Percentiles rank a stretch among this genome's conserved stretches.
phyloP scores from a whole-genome alignment of 2,797 vertebrate genomes.

The Pangasius mekongensis region DNA sequence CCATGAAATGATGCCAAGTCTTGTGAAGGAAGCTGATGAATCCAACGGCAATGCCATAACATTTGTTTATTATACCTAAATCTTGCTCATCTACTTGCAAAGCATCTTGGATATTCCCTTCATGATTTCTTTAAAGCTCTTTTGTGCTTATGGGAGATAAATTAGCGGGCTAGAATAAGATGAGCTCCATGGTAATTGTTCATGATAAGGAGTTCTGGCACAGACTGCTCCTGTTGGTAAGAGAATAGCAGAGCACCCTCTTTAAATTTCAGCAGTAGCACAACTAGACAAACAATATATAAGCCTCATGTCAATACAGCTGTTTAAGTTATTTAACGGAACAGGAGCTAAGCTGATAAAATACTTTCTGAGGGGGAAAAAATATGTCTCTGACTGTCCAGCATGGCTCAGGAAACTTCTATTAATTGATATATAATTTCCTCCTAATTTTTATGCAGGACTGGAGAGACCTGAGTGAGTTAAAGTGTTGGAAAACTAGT shows the following conservation, averaged over 20 bases:
- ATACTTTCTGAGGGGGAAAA: no score
- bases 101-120: neutral
- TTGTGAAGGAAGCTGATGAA: neutral
- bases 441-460: neutral
- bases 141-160: slow-evolving; percentile 42
- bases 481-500: neutral
- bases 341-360: neutral
- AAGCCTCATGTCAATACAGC: neutral
- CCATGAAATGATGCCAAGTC: neutral
- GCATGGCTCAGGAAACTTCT: neutral
- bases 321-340: neutral
- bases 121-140: slow-evolving; percentile 33
- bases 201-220: slow-evolving; percentile 5
- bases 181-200: slow-evolving; percentile 36
- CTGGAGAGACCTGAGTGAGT: neutral
- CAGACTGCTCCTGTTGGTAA: slow-evolving; percentile 48
- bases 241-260: slow-evolving; percentile 9
- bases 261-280: neutral
- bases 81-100: slow-evolving; percentile 17
- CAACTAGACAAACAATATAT: neutral
- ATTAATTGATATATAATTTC: neutral
- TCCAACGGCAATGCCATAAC: slow-evolving; percentile 18
- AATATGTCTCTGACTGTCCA: neutral
- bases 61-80: slow-evolving; percentile 26
- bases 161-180: slow-evolving; percentile 25